Conservation (phyloP, 2,113 vertebrate species). For the Sinocyclocheilus rhinocerous region DNA sequence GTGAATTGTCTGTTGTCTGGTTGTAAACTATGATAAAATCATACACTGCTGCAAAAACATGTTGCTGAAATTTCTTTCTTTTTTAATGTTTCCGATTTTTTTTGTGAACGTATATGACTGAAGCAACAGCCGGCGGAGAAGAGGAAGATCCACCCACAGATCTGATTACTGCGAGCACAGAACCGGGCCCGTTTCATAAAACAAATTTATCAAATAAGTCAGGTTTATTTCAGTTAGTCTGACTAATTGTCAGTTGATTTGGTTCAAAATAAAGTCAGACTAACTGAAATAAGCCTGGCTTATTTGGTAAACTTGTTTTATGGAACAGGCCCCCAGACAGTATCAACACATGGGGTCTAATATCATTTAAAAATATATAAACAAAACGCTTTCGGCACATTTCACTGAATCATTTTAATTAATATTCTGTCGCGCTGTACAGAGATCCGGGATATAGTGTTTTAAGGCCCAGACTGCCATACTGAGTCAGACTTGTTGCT, state of each 20-base stretch:
- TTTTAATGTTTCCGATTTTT: too few species aligned
- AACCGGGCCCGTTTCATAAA: background rate
- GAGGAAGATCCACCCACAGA: slow-evolving; percentile 44
- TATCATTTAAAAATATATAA: too few species aligned
- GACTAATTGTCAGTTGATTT: too few species aligned
- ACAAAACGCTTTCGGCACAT: background rate
- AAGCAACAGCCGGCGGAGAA: slow-evolving; percentile 19
- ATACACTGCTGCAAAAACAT: too few species aligned
- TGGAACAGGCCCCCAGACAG: background rate
- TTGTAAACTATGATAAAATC: too few species aligned
- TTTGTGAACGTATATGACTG: slow-evolving; percentile 8
- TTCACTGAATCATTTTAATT: background rate
- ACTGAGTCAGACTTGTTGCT: background rate
- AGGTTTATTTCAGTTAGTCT: too few species aligned
- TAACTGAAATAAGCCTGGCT: too few species aligned
- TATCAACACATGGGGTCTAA: background rate
- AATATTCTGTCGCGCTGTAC: background rate
- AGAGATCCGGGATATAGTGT: background rate
- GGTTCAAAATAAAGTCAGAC: too few species aligned
- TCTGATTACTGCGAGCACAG: slow-evolving; percentile 24
- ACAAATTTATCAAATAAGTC: too few species aligned
- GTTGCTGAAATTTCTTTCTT: too few species aligned
- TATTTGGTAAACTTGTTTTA: too few species aligned
- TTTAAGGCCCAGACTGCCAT: background rate
- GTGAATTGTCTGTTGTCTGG: too few species aligned